Percentiles rank a stretch among this genome's conserved stretches.
Evolutionary conservation across 92 coral and sea anemone species (phyloP).

Genomic region (Bergia puertoricense): DNA sequence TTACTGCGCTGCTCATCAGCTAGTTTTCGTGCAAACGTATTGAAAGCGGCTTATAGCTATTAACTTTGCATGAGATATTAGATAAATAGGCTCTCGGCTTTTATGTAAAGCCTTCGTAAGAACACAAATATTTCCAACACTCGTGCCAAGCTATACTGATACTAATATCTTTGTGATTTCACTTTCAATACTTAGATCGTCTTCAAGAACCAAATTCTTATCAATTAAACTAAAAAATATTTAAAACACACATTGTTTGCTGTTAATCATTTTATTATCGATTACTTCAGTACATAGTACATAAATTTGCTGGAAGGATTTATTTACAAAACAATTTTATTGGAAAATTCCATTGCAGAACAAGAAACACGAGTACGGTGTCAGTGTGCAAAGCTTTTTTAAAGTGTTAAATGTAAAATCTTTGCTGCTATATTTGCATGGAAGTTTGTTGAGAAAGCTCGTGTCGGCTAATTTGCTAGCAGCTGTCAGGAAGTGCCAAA

Average conservation of each 20-base stretch:
- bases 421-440: background rate
- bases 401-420: background rate
- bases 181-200: background rate
- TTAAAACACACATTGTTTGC: background rate
- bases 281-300: background rate
- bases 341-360: background rate
- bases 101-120: background rate
- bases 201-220: background rate
- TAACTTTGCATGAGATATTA: background rate
- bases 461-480: background rate
- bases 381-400: background rate
- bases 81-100: background rate
- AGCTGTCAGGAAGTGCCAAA: constrained; percentile 4
- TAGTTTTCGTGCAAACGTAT: constrained; percentile 6
- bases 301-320: background rate
- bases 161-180: background rate
- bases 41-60: background rate
- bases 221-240: background rate
- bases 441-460: constrained; percentile 1
- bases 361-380: background rate
- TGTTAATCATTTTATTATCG: constrained; percentile 2
- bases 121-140: background rate
- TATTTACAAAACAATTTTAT: too few relatives aligned
- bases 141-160: background rate
- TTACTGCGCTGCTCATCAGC: background rate